These are phyloP conservation scores for Pleuronectes platessa DNA, from an alignment of 2,113 vertebrate genomes.

Conservation along the genomic window DNA sequence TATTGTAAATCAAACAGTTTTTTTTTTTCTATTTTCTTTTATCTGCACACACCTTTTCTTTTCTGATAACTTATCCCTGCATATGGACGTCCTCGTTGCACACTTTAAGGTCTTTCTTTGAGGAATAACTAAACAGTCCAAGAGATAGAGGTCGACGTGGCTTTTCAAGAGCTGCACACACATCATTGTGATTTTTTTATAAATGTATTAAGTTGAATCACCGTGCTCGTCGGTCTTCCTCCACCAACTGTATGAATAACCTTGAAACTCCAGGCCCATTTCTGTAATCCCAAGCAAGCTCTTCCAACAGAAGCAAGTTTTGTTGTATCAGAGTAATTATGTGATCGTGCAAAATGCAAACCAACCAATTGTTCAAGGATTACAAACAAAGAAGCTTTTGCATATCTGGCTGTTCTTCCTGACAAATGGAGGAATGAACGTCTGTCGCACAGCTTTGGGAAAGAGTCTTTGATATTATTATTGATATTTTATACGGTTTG, in stretches of 20 bases:
- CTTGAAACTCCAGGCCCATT: neutral
- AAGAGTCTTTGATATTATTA: neutral
- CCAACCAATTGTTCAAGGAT: neutral
- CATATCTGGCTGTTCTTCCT: neutral
- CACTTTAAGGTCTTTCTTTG: neutral
- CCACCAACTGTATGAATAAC: neutral
- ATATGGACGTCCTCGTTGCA: neutral
- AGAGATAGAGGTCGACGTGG: neutral
- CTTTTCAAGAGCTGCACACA: neutral
- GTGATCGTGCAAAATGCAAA: neutral
- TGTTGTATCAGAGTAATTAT: neutral
- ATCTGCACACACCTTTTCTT: conserved; percentile 8
- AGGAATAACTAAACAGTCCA: conserved; percentile 3
- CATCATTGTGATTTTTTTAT: neutral
- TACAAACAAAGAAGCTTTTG: neutral
- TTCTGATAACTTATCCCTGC: neutral
- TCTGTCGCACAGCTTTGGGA: neutral
- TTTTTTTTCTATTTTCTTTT: conserved; percentile 22
- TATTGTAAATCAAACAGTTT: conserved; percentile 17
- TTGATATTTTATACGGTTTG: neutral
- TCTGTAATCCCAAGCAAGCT: neutral
- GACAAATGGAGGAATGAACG: neutral
- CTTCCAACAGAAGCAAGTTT: neutral
- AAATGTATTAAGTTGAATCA: neutral
- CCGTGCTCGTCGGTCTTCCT: neutral